Evolutionary conservation across 1,140 invertebrate species (phyloP), one percentile per base, ranked within the genome.

Genomic region (Aradophagus sp.): DNA sequence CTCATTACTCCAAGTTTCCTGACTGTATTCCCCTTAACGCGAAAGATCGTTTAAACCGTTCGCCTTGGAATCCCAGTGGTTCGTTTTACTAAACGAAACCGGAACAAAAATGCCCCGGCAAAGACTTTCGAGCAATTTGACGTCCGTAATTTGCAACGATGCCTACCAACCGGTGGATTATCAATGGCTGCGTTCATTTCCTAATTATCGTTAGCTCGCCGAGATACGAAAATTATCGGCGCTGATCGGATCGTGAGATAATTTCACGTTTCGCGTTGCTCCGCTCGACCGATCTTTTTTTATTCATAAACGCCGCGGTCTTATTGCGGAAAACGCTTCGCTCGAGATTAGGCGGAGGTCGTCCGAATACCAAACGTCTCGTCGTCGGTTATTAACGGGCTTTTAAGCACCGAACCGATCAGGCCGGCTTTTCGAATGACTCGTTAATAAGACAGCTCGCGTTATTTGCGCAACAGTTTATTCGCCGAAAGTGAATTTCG

Each of bases 81-180:
- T n/a, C n/a, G n/a, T n/a, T n/a, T n/a, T n/a, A n/a, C n/a, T n/a
- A n/a, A n/a, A n/a, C n/a, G 14, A 27, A 47, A 32, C 34, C 15
- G 8, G 32, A 59, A 31, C 12, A 48, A 50, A 61, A 61, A 35
- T 52, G 1, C 31, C 27, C 15, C 13, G 13, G 31, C 55, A n/a
- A 36, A 20, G n/a, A 61, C 56, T 62, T 62, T 62, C 58, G 14
- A 62, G 13, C 47, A 63, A 63, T 52, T 63, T 63, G 14, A 47
- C 31, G 27, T 63, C 45, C 55, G 47, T 55, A 17, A 20, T 23
- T 29, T 3, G 34, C 32, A 55, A 65, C 55, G 48, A 39, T 65
- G 32, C 23, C 16, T 45, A 12, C 48, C 27, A 45, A 53, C 31
- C 23, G 32, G 39, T 12, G 12, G 31, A 65, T 45, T 53, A 56